phyloP scores from a whole-genome alignment of 2,113 vertebrate species.

The Pseudonaja textilis region DNA sequence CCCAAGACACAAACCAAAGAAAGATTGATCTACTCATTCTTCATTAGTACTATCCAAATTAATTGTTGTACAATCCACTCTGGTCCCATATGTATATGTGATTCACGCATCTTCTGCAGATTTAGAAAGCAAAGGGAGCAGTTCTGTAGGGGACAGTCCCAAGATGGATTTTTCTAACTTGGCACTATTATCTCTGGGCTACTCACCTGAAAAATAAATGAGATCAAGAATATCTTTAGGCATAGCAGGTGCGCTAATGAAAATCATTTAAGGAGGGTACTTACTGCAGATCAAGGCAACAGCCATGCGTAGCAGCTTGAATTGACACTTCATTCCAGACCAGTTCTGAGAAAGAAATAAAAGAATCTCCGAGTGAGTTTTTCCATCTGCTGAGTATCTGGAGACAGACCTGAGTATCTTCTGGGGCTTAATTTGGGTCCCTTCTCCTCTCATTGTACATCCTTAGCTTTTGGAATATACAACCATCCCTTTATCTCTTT shows the following conservation, averaged over 20 bases:
- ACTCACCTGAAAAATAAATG: slow-evolving; percentile 37
- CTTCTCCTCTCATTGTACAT: background rate
- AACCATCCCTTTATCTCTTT: background rate
- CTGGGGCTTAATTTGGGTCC: too few relatives aligned
- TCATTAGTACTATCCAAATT: background rate
- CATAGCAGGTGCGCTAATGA: slow-evolving; percentile 3
- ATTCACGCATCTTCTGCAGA: background rate
- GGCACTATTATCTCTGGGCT: slow-evolving; percentile 33
- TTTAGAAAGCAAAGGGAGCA: background rate
- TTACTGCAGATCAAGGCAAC: slow-evolving; percentile 98
- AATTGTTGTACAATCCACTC: background rate
- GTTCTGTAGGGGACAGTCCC: slow-evolving; percentile 2
- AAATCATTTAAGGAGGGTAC: slow-evolving; percentile 58
- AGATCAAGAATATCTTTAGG: slow-evolving; percentile 29
- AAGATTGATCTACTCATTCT: background rate
- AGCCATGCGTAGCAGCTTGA: slow-evolving; percentile 95
- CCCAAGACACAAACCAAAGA: background rate
- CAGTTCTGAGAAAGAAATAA: slow-evolving; percentile 81
- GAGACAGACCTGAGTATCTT: background rate
- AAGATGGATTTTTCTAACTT: slow-evolving; percentile 28
- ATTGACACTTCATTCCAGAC: slow-evolving; percentile 99
- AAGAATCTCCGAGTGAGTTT: slow-evolving; percentile 17
- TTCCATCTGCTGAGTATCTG: background rate
- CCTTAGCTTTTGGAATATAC: background rate
- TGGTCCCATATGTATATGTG: background rate